Evolutionary conservation across 2,113 vertebrate genomes (phyloP).

Genomic region (Zosterops pallidus): DNA sequence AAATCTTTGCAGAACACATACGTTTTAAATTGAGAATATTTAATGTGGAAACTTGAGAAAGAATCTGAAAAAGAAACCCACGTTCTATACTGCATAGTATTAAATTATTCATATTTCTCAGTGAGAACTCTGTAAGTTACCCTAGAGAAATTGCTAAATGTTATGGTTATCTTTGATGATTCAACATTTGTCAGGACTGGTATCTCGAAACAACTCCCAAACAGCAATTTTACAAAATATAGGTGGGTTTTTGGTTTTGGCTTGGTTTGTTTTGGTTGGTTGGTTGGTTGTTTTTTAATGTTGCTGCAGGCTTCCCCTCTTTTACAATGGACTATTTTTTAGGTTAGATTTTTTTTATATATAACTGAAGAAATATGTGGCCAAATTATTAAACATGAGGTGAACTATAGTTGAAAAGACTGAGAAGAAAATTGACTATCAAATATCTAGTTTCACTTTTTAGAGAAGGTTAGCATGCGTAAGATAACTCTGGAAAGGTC

Average conservation of each 20-base stretch:
- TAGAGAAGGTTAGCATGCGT: background rate
- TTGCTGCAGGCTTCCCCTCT: background rate
- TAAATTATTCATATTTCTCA: background rate
- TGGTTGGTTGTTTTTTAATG: background rate
- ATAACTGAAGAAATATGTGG: background rate
- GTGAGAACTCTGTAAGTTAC: background rate
- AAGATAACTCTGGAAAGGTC: background rate
- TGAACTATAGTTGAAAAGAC: background rate
- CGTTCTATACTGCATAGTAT: background rate
- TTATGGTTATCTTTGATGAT: background rate
- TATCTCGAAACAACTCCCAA: background rate
- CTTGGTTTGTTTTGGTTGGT: background rate
- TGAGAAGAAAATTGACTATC: background rate
- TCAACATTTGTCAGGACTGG: background rate
- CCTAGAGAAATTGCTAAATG: background rate
- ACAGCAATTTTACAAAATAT: background rate
- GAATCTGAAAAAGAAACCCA: background rate
- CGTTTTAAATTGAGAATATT: background rate
- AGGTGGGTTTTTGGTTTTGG: background rate
- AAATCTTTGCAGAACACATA: background rate
- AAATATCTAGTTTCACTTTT: background rate
- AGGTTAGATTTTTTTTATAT: background rate
- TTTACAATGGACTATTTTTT: background rate
- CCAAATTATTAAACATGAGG: background rate
- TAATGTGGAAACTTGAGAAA: background rate